Evolutionary conservation across 2,888 invertebrate species (phyloP).

Genomic region (Phengaris arion): DNA sequence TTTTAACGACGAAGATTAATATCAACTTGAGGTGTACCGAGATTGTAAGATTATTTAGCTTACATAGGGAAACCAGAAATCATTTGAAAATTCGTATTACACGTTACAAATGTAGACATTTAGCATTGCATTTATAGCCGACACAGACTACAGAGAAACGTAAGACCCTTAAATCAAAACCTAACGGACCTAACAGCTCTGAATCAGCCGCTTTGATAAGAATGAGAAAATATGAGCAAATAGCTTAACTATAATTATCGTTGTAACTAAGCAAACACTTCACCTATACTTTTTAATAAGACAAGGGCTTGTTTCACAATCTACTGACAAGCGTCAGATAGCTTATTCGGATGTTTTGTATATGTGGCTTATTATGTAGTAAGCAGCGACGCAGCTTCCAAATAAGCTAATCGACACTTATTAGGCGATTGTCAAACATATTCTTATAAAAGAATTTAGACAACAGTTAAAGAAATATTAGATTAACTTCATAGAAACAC

Average conservation of each 20-base stretch:
- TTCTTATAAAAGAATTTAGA: background rate
- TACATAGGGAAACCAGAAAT: background rate
- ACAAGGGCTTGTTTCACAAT: too few species aligned
- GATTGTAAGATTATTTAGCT: background rate
- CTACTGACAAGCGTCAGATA: too few species aligned
- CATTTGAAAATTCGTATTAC: background rate
- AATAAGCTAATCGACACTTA: too few species aligned
- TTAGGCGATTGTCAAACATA: background rate
- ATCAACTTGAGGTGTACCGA: background rate
- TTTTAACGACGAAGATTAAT: background rate
- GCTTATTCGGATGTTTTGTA: too few species aligned
- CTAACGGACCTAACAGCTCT: background rate
- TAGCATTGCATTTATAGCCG: too few species aligned
- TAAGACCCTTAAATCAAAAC: background rate
- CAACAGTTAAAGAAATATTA: background rate
- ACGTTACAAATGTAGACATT: too few species aligned
- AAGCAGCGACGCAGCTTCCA: too few species aligned
- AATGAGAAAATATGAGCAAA: background rate
- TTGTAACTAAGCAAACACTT: background rate
- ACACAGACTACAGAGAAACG: too few species aligned
- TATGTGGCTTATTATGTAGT: too few species aligned
- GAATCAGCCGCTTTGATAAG: background rate
- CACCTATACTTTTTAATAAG: background rate
- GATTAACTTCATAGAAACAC: background rate
- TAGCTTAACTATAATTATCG: background rate